Percentiles rank a stretch among this genome's conserved stretches.
Conservation (phyloP, 2,113 vertebrate species). For the Clarias magur region DNA sequence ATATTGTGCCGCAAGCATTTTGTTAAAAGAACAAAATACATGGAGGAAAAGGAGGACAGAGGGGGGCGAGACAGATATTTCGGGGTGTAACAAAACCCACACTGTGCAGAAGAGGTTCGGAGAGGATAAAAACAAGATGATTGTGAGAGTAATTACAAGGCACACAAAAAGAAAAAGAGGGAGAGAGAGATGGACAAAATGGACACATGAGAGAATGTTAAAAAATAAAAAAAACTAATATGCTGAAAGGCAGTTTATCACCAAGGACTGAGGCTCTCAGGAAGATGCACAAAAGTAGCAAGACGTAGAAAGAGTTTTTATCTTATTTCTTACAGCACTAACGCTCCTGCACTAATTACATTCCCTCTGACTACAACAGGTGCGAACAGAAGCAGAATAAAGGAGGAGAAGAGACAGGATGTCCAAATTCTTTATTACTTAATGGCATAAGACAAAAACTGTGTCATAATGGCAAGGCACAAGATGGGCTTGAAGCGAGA, state of each 20-base stretch:
- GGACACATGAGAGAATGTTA: background rate
- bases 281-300: conserved; percentile 3
- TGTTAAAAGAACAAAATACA: conserved; percentile 32
- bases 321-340: conserved; percentile 23
- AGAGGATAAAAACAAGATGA: background rate
- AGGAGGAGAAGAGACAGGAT: background rate
- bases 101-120: background rate
- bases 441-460: background rate
- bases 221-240: background rate
- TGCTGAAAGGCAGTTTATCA: background rate
- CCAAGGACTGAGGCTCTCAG: background rate
- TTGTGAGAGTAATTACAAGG: background rate
- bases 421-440: background rate
- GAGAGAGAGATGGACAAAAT: background rate
- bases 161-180: background rate
- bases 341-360: conserved; percentile 32
- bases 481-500: too few species aligned
- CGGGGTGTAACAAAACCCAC: background rate
- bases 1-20: conserved; percentile 9
- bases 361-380: conserved; percentile 20
- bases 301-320: conserved; percentile 3
- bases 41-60: background rate
- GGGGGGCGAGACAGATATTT: background rate
- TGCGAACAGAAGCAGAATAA: background rate
- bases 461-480: background rate